Evolutionary conservation across 2,888 invertebrate species (phyloP).

Genomic region (Eurytoma adleriae): DNA sequence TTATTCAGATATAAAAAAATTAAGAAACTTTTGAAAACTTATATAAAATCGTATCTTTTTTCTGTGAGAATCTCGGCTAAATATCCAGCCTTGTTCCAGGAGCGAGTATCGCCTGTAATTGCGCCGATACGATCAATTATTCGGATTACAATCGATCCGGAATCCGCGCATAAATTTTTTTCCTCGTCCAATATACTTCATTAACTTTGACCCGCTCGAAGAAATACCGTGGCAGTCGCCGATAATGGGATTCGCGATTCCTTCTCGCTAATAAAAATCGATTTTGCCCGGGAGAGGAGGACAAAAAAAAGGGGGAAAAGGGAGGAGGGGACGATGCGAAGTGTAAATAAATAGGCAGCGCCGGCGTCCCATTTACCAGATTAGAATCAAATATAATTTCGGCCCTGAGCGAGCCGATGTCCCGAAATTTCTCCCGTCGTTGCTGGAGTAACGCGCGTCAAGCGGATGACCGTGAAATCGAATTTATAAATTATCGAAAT

Average conservation of each 20-base stretch:
- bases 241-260: conserved; percentile 44
- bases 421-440: background rate
- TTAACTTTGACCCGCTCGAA: conserved; percentile 3
- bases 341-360: conserved; percentile 72
- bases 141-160: conserved; percentile 23
- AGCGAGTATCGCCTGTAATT: background rate
- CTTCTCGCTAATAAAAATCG: conserved; percentile 51
- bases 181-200: background rate
- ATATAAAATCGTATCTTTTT: too few relatives aligned
- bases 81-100: too few relatives aligned
- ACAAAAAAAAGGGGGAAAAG: background rate
- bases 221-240: conserved; percentile 3
- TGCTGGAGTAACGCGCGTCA: conserved; percentile 7
- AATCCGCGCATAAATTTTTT: conserved; percentile 21
- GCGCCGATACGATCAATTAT: conserved; percentile 31
- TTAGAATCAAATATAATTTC: conserved; percentile 74
- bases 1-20: too few relatives aligned
- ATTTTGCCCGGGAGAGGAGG: conserved; percentile 17
- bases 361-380: conserved; percentile 72
- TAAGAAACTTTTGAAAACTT: too few relatives aligned
- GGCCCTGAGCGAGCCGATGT: conserved; percentile 27
- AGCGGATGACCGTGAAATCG: conserved; percentile 50
- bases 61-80: too few relatives aligned
- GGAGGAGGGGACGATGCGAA: conserved; percentile 59
- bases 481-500: conserved; percentile 53